Base-by-base conservation (phyloP, 1,140 invertebrate species). In the Drosophila bifasciata region DNA sequence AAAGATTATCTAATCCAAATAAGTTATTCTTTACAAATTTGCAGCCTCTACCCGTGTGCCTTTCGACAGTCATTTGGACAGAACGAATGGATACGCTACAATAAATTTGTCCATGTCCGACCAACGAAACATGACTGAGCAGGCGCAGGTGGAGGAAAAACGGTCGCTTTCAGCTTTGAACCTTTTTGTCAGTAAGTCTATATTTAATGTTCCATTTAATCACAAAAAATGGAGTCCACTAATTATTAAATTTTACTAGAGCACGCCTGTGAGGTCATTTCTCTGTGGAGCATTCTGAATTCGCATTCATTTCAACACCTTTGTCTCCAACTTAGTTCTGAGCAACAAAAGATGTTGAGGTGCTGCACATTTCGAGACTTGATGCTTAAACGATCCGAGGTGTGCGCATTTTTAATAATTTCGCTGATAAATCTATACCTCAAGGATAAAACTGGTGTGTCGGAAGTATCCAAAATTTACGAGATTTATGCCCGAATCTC, bases 241-340 rank as follows among this genome's bases (percentile, higher is more conserved):
- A 21, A 28, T 53, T 9, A 1, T 32, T 11, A 25, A 8, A 4
- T 16, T 23, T 3, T 39, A 5, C 1, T 71, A 94, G 93, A 93
- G 59, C 95, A 97, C 88, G 94, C 96, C 3, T 96, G 96, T 84
- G 98, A 99, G 93, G 96, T 98, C 75, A 92, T 99, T 36, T 96
- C 96, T 23, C 92, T 99, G n/a, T 98, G 98, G 97, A 96, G 96
- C 89, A 95, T 99, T 41, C 92, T 99, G 0, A 96, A 95, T 83
- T 97, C 99, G 86, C 98, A 99, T 92, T 96, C 98, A 88, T 96
- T 99, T 86, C 96, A 98, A 86, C 93, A 95, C 25, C 94, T 99
- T 48, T 95, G 97, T 7, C 93, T 93, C 40, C 93, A 94, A 81
- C 92, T 95, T 48, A 92, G 93, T 3, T 91, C 92, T 9, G 94